phyloP scores from a whole-genome alignment of 2,797 vertebrate species.

The Caiman crocodilus region DNA sequence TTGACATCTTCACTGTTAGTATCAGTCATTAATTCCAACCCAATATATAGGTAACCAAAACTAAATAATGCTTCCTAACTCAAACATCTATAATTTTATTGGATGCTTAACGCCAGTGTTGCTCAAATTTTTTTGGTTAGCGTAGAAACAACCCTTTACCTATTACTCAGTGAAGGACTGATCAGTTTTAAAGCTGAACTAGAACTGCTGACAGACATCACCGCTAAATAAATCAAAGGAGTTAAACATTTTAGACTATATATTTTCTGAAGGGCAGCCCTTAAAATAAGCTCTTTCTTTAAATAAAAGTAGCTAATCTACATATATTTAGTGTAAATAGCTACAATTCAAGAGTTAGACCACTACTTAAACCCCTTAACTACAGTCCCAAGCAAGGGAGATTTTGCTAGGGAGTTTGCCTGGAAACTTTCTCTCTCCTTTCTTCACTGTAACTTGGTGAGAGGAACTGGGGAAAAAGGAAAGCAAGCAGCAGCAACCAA shows the following conservation, averaged over 20 bases:
- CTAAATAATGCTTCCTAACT: background rate
- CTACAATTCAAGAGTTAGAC: no score
- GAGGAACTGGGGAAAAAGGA: no score
- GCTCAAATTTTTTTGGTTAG: background rate
- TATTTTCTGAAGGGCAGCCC: background rate
- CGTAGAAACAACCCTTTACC: background rate
- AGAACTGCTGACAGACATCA: background rate
- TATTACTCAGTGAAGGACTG: background rate
- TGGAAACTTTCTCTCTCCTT: no score
- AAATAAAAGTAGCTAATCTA: no score
- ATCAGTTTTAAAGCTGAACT: slow-evolving; percentile 41
- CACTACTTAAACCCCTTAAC: no score
- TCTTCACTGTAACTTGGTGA: no score
- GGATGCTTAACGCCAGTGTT: background rate
- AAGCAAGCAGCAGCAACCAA: no score
- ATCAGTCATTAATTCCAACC: slow-evolving; percentile 27
- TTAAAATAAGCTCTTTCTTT: no score
- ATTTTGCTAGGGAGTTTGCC: no score
- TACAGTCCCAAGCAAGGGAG: no score
- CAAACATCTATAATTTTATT: slow-evolving; percentile 10
- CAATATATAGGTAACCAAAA: slow-evolving; percentile 17
- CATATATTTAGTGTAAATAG: no score
- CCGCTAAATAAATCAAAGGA: background rate
- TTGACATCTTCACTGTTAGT: slow-evolving; percentile 18
- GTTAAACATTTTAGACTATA: background rate